Base-by-base conservation (phyloP, 2,797 vertebrate species). In the Enteromius trimaculatus region DNA sequence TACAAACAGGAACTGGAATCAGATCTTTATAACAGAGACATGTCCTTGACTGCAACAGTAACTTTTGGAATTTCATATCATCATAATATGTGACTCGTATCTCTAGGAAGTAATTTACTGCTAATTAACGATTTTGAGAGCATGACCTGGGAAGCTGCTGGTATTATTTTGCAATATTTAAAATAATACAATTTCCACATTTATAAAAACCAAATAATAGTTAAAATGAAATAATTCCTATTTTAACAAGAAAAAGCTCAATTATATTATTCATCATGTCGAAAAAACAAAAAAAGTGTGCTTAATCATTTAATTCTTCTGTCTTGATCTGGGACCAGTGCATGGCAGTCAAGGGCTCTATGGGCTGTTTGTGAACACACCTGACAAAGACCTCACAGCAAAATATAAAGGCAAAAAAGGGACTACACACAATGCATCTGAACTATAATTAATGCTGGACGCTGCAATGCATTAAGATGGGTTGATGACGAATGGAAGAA, bases 361-460 rank as follows among this genome's bases (percentile, higher is more conserved):
- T 42, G 39, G 39, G 49, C 84, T 72, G 74, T 51, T 76, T 77
- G 55, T 69, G 64, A 42, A 68, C 42, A 84, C 80, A 74, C 74
- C 34, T 44, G 82, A 86, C 81, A 42, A 81, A 62, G 79, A 87
- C 84, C 58, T 51, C 79, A 88, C 84, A 74, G 79, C 64, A 76
- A 83, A 82, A 64, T 16, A 88, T 70, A 26, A 58, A 78, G 80
- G 79, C 76, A 66, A 75, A 60, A 86, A 72, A 69, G 70, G 68
- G 71, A 69, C 72, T 39, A 53, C 47, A 79, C 71, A 84, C 69
- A 69, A 51, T n/a, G 29, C 53, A 10, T 69, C 37, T 58, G n/a
- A 49, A 68, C 68, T 51, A 71, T 69, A 74, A 31, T 69, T 47
- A 74, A 58, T 65, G 39, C 81, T 77, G 69, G 49, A 69, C 62